Evolutionary conservation across 2,113 vertebrate genomes (phyloP).

Genomic region (Lepisosteus oculatus): DNA sequence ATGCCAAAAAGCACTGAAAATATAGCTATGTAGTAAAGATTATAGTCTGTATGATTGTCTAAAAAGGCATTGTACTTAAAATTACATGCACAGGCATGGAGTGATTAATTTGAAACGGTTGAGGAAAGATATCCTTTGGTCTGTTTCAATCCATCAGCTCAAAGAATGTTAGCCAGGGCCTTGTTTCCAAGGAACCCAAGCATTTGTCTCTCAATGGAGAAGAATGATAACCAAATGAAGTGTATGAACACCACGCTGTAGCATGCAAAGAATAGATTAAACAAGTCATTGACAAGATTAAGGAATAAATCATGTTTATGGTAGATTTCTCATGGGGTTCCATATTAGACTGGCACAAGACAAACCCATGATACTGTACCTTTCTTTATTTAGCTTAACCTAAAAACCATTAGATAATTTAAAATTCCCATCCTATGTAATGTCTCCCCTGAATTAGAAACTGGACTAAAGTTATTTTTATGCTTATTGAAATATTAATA

Average conservation of each 20-base stretch:
- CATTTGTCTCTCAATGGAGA: background rate
- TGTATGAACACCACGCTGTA: background rate
- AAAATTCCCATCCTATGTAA: too few species aligned
- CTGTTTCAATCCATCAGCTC: conserved; percentile 8
- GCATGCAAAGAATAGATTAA: background rate
- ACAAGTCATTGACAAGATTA: background rate
- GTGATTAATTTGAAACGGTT: conserved; percentile 11
- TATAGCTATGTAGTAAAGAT: conserved; percentile 14
- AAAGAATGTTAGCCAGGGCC: background rate
- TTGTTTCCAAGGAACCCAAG: background rate
- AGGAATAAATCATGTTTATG: background rate
- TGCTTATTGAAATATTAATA: too few species aligned
- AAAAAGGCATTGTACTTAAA: background rate
- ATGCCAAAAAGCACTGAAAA: conserved; percentile 28
- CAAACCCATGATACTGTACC: too few species aligned
- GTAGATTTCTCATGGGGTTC: background rate
- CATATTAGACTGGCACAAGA: too few species aligned
- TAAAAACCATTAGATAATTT: too few species aligned
- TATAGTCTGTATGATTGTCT: background rate
- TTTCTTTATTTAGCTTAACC: too few species aligned
- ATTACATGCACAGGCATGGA: background rate
- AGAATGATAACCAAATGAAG: conserved; percentile 8
- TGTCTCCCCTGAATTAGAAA: too few species aligned
- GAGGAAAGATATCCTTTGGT: conserved; percentile 10
- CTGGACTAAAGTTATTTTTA: too few species aligned